Evolutionary conservation across 1,140 invertebrate genomes (phyloP).

Genomic region (Sminthurinus signatus): DNA sequence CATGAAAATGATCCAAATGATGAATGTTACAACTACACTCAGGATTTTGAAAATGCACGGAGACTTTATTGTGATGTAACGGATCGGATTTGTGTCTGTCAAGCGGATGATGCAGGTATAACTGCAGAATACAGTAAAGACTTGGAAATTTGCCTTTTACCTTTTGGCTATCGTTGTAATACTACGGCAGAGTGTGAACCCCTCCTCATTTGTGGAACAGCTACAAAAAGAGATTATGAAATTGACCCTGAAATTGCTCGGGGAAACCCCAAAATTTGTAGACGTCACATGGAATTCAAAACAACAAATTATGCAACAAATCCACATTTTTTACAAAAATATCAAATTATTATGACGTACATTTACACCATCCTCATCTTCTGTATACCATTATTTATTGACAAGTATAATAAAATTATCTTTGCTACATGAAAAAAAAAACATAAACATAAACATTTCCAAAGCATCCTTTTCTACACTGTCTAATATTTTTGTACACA

Average conservation of each 20-base stretch:
- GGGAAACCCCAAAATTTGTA: constrained; percentile 3
- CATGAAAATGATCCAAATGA: background rate
- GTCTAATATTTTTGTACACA: too few relatives aligned
- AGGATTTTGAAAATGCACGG: background rate
- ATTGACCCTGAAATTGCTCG: background rate
- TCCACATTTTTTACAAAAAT: too few relatives aligned
- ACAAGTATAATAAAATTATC: too few relatives aligned
- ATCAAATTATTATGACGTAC: too few relatives aligned
- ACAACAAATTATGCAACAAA: too few relatives aligned
- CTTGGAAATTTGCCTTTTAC: constrained; percentile 4
- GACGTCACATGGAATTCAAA: background rate
- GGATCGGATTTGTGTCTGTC: constrained; percentile 8
- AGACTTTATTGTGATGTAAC: background rate
- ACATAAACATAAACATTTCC: too few relatives aligned
- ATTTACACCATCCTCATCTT: too few relatives aligned
- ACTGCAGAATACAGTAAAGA: constrained; percentile 1
- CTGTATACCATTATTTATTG: too few relatives aligned
- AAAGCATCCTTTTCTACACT: too few relatives aligned
- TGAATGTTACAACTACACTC: constrained; percentile 4
- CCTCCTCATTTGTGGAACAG: background rate
- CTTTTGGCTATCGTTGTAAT: background rate
- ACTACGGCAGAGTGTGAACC: background rate
- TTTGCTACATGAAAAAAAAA: too few relatives aligned
- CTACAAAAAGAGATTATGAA: background rate
- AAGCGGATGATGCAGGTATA: background rate